Evolutionary conservation across 2,797 vertebrate species (phyloP).

Genomic region (Chaunax sp.): DNA sequence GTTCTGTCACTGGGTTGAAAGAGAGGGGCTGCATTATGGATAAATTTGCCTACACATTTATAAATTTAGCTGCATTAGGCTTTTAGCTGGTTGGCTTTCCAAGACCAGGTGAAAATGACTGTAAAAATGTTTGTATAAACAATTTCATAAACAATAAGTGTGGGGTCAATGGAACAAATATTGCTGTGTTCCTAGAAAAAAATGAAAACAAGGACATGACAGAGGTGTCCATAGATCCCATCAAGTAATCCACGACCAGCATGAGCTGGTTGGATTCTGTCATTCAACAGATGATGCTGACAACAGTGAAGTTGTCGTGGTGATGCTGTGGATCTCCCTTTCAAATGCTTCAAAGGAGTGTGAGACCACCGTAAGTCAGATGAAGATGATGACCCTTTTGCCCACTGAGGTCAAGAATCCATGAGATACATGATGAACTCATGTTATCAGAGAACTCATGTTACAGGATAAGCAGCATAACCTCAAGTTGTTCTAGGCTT

Average conservation of each 20-base stretch:
- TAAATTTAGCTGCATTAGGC: constrained; percentile 13
- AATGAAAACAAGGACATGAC: neutral
- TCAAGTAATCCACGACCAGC: neutral
- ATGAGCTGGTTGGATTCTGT: neutral
- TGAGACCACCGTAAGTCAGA: neutral
- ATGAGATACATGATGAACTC: neutral
- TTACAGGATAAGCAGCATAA: too few species aligned
- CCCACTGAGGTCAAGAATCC: neutral
- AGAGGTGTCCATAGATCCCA: neutral
- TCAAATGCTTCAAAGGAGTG: neutral
- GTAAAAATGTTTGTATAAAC: constrained; percentile 2
- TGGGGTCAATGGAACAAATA: constrained; percentile 2
- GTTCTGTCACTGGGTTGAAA: constrained; percentile 27
- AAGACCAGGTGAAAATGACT: neutral
- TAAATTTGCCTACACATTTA: constrained; percentile 21
- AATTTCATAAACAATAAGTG: neutral
- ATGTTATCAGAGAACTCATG: too few species aligned
- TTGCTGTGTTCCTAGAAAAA: neutral
- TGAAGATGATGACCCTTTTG: neutral
- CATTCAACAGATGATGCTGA: constrained; percentile 7
- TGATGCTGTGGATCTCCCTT: neutral
- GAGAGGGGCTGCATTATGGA: too few species aligned
- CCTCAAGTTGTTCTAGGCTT: too few species aligned
- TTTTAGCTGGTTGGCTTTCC: constrained; percentile 11
- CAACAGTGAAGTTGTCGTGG: constrained; percentile 3